Percentiles rank a stretch among this genome's conserved stretches.
Evolutionary conservation across 2,888 invertebrate genomes (phyloP).

Genomic region (Dasypolia templi): DNA sequence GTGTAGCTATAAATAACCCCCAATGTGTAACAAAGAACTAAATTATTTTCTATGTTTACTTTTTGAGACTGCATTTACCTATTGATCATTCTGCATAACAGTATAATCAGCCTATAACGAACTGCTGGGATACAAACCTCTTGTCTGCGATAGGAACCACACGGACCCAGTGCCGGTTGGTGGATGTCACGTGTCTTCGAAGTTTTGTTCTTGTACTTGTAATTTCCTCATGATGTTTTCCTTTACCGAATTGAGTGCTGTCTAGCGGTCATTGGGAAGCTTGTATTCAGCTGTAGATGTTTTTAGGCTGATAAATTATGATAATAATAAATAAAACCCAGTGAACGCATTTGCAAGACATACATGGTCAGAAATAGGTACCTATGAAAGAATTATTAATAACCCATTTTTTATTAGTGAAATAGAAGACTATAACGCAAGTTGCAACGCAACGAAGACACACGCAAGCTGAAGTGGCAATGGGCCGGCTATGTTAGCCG

Average conservation of each 20-base stretch:
- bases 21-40: not conserved
- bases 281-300: not conserved
- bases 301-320: not conserved
- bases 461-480: too few species aligned
- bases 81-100: too few species aligned
- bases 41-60: not conserved
- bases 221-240: not conserved
- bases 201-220: not conserved
- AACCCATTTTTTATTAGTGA: not conserved
- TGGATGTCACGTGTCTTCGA: not conserved
- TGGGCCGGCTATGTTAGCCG: too few species aligned
- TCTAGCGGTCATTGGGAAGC: not conserved
- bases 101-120: not conserved
- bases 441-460: too few species aligned
- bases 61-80: too few species aligned
- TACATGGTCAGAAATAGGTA: not conserved
- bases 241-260: not conserved
- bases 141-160: not conserved
- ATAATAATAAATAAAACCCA: not conserved
- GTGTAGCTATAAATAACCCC: not conserved
- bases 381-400: too few species aligned
- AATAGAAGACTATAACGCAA: not conserved
- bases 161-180: not conserved
- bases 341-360: rapidly evolving
- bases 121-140: not conserved